phyloP scores from a whole-genome alignment of 2,113 vertebrate species.

The Pantherophis guttatus region DNA sequence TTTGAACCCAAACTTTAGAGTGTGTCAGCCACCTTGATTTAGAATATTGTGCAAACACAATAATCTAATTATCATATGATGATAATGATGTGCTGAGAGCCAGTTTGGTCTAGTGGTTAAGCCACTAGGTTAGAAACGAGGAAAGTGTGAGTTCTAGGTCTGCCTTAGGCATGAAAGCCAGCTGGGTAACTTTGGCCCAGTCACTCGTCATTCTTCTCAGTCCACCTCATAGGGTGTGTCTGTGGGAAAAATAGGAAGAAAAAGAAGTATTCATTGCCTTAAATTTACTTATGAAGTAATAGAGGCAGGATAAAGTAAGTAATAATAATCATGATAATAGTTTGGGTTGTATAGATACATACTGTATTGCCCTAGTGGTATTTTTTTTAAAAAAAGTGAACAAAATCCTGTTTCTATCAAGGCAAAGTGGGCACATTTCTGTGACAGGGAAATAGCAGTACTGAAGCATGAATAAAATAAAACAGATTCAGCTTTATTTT shows the following conservation, averaged over 20 bases:
- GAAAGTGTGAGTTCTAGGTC: no score
- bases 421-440: background rate
- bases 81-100: no score
- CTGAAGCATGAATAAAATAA: constrained; percentile 1
- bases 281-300: background rate
- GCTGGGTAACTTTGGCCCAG: no score
- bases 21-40: background rate
- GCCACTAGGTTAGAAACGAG: no score
- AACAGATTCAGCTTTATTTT: constrained; percentile 22
- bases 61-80: background rate
- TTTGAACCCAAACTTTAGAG: background rate
- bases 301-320: background rate
- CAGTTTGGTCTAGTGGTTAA: no score
- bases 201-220: no score
- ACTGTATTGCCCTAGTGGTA: background rate
- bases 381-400: background rate
- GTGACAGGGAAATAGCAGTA: background rate
- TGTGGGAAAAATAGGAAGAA: no score
- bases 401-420: constrained; percentile 10
- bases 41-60: background rate
- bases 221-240: no score
- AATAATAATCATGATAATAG: background rate
- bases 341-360: background rate
- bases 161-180: no score
- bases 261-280: no score